Conservation (phyloP, 2,113 vertebrate species). For the Heterocephalus glaber region DNA sequence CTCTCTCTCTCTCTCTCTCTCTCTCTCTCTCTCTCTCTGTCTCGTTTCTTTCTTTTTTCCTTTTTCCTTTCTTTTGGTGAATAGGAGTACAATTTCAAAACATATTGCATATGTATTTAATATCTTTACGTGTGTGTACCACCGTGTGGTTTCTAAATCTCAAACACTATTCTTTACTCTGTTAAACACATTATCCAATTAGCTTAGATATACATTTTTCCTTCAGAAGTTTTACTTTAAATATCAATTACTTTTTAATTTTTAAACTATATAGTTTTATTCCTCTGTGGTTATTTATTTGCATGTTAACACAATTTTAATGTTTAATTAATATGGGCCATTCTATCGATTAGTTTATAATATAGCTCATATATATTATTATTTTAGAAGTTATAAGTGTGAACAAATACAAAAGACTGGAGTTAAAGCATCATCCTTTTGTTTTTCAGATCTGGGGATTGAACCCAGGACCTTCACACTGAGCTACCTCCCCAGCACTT, state of each 20-base stretch:
- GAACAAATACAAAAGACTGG: background rate
- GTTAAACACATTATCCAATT: background rate
- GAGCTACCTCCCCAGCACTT: background rate
- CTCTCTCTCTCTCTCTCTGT: background rate
- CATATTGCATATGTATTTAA: background rate
- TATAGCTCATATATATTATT: background rate
- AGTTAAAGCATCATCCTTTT: background rate
- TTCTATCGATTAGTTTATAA: background rate
- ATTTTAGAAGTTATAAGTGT: background rate
- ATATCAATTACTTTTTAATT: background rate
- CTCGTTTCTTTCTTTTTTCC: accelerated
- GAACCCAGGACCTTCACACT: background rate
- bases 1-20: background rate
- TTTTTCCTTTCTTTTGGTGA: background rate
- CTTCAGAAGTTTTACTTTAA: background rate
- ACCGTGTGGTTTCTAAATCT: background rate
- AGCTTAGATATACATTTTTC: background rate
- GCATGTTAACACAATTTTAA: background rate
- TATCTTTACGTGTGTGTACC: background rate
- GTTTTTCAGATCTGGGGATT: background rate
- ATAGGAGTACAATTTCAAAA: background rate
- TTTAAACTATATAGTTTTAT: background rate
- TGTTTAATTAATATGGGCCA: background rate
- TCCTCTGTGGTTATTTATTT: background rate
- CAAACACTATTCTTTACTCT: background rate